Percentiles rank a stretch among this genome's conserved stretches.
These are phyloP conservation scores for Salarias fasciatus DNA, from an alignment of 2,797 vertebrate genomes.

Conservation along the genomic window DNA sequence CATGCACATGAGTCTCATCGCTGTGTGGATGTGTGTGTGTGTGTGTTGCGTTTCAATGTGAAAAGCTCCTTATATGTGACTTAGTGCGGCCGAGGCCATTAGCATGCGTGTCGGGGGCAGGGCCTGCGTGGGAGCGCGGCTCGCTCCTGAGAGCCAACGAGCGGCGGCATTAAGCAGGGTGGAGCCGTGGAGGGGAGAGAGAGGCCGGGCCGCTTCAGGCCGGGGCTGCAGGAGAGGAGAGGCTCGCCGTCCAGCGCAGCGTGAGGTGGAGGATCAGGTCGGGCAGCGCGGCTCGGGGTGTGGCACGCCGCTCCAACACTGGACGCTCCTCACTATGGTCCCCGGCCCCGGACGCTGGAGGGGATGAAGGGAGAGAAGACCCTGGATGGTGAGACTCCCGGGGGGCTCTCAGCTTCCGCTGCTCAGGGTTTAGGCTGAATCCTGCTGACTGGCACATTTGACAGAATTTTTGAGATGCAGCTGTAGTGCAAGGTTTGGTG, in stretches of 20 bases:
- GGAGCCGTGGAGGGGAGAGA: conserved; percentile 52
- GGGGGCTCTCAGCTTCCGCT: too few species aligned
- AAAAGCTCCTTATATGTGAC: conserved; percentile 83
- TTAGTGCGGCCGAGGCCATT: conserved; percentile 72
- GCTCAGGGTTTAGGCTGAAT: background rate
- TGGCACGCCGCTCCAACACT: conserved; percentile 36
- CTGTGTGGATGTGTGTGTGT: conserved; percentile 2
- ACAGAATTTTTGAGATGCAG: background rate
- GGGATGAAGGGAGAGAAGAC: conserved; percentile 80
- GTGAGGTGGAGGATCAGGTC: background rate
- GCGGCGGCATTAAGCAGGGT: conserved; percentile 51
- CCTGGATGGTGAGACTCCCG: conserved; percentile 76
- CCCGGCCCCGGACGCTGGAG: conserved; percentile 65
- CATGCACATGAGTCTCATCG: conserved; percentile 26
- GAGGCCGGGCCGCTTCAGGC: too few species aligned
- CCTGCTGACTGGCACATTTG: background rate
- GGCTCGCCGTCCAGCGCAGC: too few species aligned
- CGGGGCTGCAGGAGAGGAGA: too few species aligned
- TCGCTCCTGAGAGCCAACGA: too few species aligned
- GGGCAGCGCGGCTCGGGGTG: conserved; percentile 20
- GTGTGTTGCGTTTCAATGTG: conserved; percentile 78
- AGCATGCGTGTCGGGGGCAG: conserved; percentile 75
- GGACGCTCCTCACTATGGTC: conserved; percentile 62
- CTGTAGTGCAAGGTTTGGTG: background rate
- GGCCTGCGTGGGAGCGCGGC: conserved; percentile 1